Evolutionary conservation across 2,113 vertebrate genomes (phyloP), one percentile per base, ranked within the genome.

Genomic region (Sapajus apella): DNA sequence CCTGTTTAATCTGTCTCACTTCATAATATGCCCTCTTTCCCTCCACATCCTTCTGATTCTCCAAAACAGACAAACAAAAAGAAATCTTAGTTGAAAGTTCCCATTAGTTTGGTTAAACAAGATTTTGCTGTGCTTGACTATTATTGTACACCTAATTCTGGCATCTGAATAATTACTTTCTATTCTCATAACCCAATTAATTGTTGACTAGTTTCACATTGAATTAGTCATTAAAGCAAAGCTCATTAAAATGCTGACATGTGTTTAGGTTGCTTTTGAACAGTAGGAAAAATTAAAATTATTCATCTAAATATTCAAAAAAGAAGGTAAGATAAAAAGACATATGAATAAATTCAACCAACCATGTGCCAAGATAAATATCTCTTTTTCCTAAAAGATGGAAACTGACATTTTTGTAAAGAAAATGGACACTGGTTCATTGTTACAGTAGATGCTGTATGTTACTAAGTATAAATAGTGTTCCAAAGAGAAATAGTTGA

Each of bases 201-300:
- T 43, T 84, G 43, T 75, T 97, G 82, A 72, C 76, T 92, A 83
- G 87, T 91, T 95, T 90, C 68, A 87, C 73, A 90, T 58, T 83
- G 72, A 95, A 73, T 92, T 89, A 90, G 37, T 92, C 40, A 87
- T 87, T 83, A 94, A 95, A 94, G 80, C 79, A 95, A 92, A 95
- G 56, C 55, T 94, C 80, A 94, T 95, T 95, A 92, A 95, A 87
- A 94, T 87, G 76, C 12, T 47, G 12, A 75, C 90, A 75, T 76
- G 73, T 87, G 35, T 96, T 92, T 92, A 84, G 66, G 72, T 80
- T 90, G 76, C 30, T 93, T 96, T 72, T 47, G 64, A 90, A 83
- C 8, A 90, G 35, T 80, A 68, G 16, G 23, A 64, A 92, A 97
- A 75, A n/a, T 90, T 87, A 61, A 45, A 87, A 92, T 76, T 92